Evolutionary conservation across 1,140 invertebrate genomes (phyloP).

Genomic region (Zaprionus taronus): DNA sequence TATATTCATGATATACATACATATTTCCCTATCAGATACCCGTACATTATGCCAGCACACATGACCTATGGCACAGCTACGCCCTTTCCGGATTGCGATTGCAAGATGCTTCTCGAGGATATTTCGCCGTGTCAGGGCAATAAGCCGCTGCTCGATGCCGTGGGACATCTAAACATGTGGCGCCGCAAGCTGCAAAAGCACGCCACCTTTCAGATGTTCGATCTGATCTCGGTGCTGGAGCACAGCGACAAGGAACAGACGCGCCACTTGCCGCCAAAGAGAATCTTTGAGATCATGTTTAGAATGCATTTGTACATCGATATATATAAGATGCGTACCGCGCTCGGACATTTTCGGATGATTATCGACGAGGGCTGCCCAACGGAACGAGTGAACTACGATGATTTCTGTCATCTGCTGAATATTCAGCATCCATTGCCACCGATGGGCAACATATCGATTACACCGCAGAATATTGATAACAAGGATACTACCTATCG

Average conservation of each 20-base stretch:
- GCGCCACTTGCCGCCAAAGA: constrained; percentile 38
- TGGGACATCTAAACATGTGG: constrained; percentile 58
- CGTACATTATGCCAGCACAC: constrained; percentile 41
- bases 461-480: constrained; percentile 21
- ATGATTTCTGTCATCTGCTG: constrained; percentile 55
- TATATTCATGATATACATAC: too few species aligned
- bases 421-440: constrained; percentile 61
- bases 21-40: constrained; percentile 36
- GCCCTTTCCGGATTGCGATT: constrained; percentile 26
- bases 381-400: constrained; percentile 58
- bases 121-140: constrained; percentile 30
- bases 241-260: constrained; percentile 46
- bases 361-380: constrained; percentile 50
- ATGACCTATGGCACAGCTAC: constrained; percentile 40
- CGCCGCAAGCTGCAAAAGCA: constrained; percentile 54
- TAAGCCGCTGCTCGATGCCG: constrained; percentile 36
- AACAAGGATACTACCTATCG: constrained; percentile 67
- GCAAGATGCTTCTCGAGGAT: constrained; percentile 59
- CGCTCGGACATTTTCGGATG: constrained; percentile 47
- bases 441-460: constrained; percentile 41
- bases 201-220: constrained; percentile 51
- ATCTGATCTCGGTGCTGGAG: constrained; percentile 50
- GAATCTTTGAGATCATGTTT: constrained; percentile 52
- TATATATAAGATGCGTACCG: constrained; percentile 46
- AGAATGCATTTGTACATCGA: constrained; percentile 47